A percentile compares a stretch with the other conserved stretches of the same genome.
Evolutionary conservation across 2,888 invertebrate genomes (phyloP).

Genomic region (Corythucha ciliata): DNA sequence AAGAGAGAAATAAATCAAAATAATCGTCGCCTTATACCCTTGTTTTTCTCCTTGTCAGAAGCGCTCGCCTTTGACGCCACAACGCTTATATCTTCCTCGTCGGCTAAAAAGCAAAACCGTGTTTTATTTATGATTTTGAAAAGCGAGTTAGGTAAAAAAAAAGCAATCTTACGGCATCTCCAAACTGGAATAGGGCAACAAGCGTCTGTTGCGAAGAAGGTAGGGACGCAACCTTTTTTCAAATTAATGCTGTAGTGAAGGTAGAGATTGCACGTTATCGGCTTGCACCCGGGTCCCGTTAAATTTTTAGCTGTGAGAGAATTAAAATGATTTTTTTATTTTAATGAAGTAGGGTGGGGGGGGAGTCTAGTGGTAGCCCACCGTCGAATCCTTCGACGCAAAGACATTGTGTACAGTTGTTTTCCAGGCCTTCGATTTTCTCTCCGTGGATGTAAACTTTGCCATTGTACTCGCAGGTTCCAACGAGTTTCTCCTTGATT

Average conservation of each 20-base stretch:
- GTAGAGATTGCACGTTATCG: conserved; percentile 29
- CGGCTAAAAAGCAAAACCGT: too few relatives aligned
- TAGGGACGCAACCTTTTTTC: conserved; percentile 34
- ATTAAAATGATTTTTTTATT: background rate
- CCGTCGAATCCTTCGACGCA: conserved; percentile 33
- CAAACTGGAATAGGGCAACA: conserved; percentile 22
- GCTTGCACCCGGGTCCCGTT: conserved; percentile 31
- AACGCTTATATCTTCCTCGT: too few relatives aligned
- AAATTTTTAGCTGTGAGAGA: conserved; percentile 28
- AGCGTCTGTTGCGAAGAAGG: conserved; percentile 28
- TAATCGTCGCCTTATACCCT: too few relatives aligned
- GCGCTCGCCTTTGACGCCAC: too few relatives aligned
- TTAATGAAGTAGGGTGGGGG: too few relatives aligned
- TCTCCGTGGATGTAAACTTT: conserved; percentile 32
- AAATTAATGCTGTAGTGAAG: conserved; percentile 27
- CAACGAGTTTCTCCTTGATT: too few relatives aligned
- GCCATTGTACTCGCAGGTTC: conserved; percentile 26
- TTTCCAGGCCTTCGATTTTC: conserved; percentile 31
- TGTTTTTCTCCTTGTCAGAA: too few relatives aligned
- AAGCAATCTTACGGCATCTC: conserved; percentile 21
- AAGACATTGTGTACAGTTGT: conserved; percentile 32
- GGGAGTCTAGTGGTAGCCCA: conserved; percentile 16
- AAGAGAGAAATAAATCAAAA: too few relatives aligned
- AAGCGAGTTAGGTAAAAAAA: too few relatives aligned
- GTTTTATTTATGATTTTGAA: too few relatives aligned